Evolutionary conservation across 1,140 invertebrate species (phyloP).

Genomic region (Zaprionus taronus): DNA sequence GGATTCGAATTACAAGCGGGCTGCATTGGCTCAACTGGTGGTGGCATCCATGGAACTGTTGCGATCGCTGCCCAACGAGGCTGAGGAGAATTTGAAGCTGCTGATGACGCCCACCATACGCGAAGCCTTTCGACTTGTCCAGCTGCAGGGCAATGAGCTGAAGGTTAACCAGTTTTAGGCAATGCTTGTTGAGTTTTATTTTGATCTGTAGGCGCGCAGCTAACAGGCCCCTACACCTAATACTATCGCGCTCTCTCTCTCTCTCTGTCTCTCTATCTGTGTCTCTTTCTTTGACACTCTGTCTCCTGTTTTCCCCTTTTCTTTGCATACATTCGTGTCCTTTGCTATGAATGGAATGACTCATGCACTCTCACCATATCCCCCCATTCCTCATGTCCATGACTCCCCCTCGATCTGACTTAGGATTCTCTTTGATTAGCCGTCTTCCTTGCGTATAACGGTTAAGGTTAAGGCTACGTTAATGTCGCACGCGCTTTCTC

Average conservation of each 20-base stretch:
- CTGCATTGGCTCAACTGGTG: slow-evolving; percentile 78
- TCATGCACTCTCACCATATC: slow-evolving; percentile 15
- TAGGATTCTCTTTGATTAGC: slow-evolving; percentile 12
- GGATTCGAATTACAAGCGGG: slow-evolving; percentile 85
- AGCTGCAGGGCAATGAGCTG: slow-evolving; percentile 83
- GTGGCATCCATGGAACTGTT: slow-evolving; percentile 83
- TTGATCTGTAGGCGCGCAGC: slow-evolving; percentile 82
- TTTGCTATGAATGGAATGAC: slow-evolving; percentile 14
- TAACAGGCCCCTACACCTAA: slow-evolving; percentile 56
- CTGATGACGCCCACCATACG: slow-evolving; percentile 83
- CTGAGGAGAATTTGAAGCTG: slow-evolving; percentile 79
- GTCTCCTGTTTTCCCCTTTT: slow-evolving; percentile 6
- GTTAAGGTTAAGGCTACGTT: slow-evolving; percentile 42
- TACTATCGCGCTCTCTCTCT: slow-evolving; percentile 20
- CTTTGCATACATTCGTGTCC: background rate
- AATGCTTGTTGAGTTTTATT: slow-evolving; percentile 84
- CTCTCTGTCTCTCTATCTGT: slow-evolving; percentile 12
- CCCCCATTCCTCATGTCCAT: background rate
- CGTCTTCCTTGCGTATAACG: slow-evolving; percentile 18
- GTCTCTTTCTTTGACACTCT: slow-evolving; percentile 4
- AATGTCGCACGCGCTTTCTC: slow-evolving; percentile 28
- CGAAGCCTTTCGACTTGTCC: slow-evolving; percentile 82
- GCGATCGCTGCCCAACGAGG: slow-evolving; percentile 74
- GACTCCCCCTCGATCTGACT: background rate
- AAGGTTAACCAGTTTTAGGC: slow-evolving; percentile 84